A percentile compares a stretch with the other conserved stretches of the same genome.
These are phyloP conservation scores for Diabrotica balteata DNA, from an alignment of 2,888 invertebrate species.

Conservation along the genomic window DNA sequence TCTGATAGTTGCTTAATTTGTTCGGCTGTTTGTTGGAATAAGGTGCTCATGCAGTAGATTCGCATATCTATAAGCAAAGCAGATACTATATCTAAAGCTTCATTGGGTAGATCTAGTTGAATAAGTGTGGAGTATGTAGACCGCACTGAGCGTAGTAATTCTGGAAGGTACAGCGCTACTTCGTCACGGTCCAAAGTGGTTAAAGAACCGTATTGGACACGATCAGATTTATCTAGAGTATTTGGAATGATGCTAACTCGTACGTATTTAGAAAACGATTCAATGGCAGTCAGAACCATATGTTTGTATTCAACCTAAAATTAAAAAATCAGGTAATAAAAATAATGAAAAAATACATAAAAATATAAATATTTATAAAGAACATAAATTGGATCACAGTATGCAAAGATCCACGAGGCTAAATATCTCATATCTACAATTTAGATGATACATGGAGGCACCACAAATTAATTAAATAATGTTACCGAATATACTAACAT, in stretches of 20 bases:
- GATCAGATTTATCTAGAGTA: constrained; percentile 63
- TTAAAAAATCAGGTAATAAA: constrained; percentile 12
- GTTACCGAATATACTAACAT: too few relatives aligned
- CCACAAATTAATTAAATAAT: too few relatives aligned
- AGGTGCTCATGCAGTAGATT: constrained; percentile 82
- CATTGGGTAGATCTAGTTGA: constrained; percentile 85
- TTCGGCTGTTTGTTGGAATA: constrained; percentile 84
- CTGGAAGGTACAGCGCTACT: constrained; percentile 75
- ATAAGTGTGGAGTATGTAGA: constrained; percentile 83
- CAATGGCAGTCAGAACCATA: constrained; percentile 81
- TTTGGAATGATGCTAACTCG: constrained; percentile 75
- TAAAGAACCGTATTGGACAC: constrained; percentile 64
- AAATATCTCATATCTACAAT: too few relatives aligned
- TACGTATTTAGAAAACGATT: constrained; percentile 76
- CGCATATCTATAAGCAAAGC: constrained; percentile 86
- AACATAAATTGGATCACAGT: too few relatives aligned
- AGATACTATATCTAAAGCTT: constrained; percentile 85
- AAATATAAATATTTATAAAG: too few relatives aligned
- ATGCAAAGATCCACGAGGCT: too few relatives aligned
- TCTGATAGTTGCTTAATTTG: constrained; percentile 80
- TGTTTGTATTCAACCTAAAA: constrained; percentile 62
- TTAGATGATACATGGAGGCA: too few relatives aligned
- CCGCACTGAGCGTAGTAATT: constrained; percentile 75
- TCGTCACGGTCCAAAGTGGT: constrained; percentile 63
- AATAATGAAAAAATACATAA: too few relatives aligned